Base-by-base conservation (phyloP, 2,888 invertebrate species). In the Prostheceraeus crozeri region DNA sequence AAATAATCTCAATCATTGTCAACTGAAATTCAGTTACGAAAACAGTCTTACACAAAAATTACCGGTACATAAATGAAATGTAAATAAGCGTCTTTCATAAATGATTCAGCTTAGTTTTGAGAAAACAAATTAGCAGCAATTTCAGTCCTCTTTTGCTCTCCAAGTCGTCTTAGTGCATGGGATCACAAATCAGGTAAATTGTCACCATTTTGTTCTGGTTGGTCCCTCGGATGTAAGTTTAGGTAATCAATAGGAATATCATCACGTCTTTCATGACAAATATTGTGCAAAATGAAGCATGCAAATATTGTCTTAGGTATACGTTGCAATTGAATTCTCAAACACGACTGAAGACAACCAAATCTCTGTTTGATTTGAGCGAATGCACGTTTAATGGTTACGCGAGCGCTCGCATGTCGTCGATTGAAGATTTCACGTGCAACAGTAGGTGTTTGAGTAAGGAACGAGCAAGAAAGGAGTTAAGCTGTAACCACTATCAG, bases 251-350 rank as follows among this genome's bases (percentile, higher is more conserved):
- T n/a, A 10, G 33, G 33, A 10, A 33, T n/a, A 10, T 33, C 8
- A 33, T 33, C 33, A 33, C n/a, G 8, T 33, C 33, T 33, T 33
- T 33, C 33, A 10, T 33, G 33, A n/a, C 33, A 33, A n/a, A 33
- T 33, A 33, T 33, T 33, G 33, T 33, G 33, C 33, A 33, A 33
- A 33, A 33, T 33, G n/a, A 33, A 33, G n/a, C 33, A 33, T 33
- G 33, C 33, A 8, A 33, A 33, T 8, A 33, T 33, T 33, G 33
- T 33, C n/a, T n/a, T 33, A 33, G 33, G 33, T 33, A 33, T n/a
- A 10, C 33, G 33, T 33, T n/a, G 8, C 8, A 33, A n/a, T n/a
- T 33, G 33, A 33, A 33, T 33, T 33, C n/a, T 33, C 33, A 33
- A n/a, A 33, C 8, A n/a, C n/a, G n/a, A 10, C n/a, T 33, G 33